A percentile compares a stretch with the other conserved stretches of the same genome.
Conservation (phyloP, 2,888 invertebrate genomes). For the Macrostomum cliftonense region DNA sequence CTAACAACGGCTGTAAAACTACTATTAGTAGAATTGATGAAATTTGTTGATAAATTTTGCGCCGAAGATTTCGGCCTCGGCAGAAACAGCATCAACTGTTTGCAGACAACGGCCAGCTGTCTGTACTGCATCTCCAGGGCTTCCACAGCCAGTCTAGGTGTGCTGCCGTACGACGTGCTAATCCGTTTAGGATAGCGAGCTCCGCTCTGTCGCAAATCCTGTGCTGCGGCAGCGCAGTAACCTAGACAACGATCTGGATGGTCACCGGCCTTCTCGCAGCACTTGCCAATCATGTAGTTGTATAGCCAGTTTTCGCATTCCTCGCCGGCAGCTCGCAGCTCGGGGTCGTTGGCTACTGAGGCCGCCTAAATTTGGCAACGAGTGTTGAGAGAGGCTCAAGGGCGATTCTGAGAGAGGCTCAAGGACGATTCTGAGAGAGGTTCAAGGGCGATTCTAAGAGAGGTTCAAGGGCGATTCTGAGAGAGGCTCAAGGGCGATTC, state of each 20-base stretch:
- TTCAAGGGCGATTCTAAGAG: too few species aligned
- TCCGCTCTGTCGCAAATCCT: slow-evolving; percentile 55
- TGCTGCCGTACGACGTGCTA: slow-evolving; percentile 51
- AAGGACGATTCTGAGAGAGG: too few species aligned
- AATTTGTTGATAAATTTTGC: too few species aligned
- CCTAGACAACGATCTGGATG: neutral
- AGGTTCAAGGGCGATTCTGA: too few species aligned
- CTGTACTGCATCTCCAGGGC: slow-evolving; percentile 50
- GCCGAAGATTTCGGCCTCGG: too few species aligned
- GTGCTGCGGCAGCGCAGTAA: slow-evolving; percentile 51
- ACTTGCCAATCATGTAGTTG: slow-evolving; percentile 86
- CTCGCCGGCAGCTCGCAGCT: slow-evolving; percentile 32
- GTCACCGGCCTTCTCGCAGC: slow-evolving; percentile 52
- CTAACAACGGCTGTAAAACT: too few species aligned
- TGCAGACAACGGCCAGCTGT: too few species aligned
- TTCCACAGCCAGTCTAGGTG: slow-evolving; percentile 65
- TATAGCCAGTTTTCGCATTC: slow-evolving; percentile 71
- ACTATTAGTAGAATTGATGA: too few species aligned
- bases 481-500: too few species aligned
- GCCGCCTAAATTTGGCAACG: neutral
- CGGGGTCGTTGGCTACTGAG: slow-evolving; percentile 14
- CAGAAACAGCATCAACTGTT: too few species aligned
- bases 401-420: too few species aligned
- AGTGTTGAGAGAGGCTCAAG: too few species aligned
- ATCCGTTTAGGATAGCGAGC: slow-evolving; percentile 70